These are phyloP conservation scores for Mermis nigrescens DNA, from an alignment of 2,888 invertebrate species.

Conservation along the genomic window DNA sequence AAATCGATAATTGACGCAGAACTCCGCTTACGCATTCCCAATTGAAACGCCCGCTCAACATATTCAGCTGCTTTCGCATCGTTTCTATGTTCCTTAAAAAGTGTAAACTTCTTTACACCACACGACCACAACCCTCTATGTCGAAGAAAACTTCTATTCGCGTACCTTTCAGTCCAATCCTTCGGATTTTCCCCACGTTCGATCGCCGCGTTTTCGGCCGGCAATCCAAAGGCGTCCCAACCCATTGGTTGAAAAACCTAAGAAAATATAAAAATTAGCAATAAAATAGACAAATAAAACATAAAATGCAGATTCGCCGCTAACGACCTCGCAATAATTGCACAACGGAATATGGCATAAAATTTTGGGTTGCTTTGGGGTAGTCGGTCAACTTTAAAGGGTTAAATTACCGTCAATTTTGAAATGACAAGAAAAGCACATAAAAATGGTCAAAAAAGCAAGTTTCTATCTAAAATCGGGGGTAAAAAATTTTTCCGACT, in stretches of 20 bases:
- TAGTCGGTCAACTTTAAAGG: too few relatives aligned
- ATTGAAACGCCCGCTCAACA: slow-evolving; percentile 66
- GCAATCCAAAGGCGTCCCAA: slow-evolving; percentile 96
- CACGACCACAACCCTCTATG: too few relatives aligned
- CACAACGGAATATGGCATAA: not conserved
- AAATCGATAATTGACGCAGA: too few relatives aligned
- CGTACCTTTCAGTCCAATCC: slow-evolving; percentile 60
- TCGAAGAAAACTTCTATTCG: too few relatives aligned
- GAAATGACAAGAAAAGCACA: too few relatives aligned
- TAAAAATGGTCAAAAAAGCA: too few relatives aligned
- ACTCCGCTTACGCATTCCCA: slow-evolving; percentile 55
- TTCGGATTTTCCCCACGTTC: slow-evolving; percentile 57
- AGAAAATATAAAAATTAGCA: slow-evolving; percentile 13
- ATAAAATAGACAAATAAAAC: too few relatives aligned
- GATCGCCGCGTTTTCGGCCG: slow-evolving; percentile 94
- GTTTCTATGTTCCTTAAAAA: slow-evolving; percentile 48
- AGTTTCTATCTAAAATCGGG: too few relatives aligned
- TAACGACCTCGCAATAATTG: not conserved
- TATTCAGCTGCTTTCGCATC: slow-evolving; percentile 59
- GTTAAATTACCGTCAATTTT: too few relatives aligned
- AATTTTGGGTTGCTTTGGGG: not conserved
- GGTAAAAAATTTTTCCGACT: too few relatives aligned
- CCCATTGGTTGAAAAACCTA: slow-evolving; percentile 82
- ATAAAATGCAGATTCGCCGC: not conserved
- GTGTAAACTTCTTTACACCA: slow-evolving; percentile 1